Percentiles rank a stretch among this genome's conserved stretches.
Evolutionary conservation across 2,797 vertebrate species (phyloP).

Genomic region (Ptychadena robeensis): DNA sequence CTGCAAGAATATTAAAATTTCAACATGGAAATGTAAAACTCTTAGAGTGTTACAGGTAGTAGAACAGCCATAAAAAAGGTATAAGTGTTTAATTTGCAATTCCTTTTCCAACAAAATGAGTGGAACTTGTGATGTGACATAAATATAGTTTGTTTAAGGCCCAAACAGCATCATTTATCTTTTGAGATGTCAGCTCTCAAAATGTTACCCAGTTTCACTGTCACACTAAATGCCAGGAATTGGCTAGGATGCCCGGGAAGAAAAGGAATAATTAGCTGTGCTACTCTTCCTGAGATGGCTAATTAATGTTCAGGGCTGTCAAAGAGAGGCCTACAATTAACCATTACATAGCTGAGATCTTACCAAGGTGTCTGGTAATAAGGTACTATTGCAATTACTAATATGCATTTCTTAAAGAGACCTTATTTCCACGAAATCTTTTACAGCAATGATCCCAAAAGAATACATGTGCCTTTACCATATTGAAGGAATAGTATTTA

Average conservation of each 20-base stretch:
- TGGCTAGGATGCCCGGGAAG: conserved; percentile 69
- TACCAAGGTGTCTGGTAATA: background rate
- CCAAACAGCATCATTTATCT: conserved; percentile 80
- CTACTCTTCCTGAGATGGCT: conserved; percentile 83
- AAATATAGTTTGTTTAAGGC: conserved; percentile 75
- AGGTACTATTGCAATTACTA: background rate
- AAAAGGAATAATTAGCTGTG: conserved; percentile 83
- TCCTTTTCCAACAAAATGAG: conserved; percentile 42
- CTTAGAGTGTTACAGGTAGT: background rate
- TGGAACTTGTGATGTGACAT: conserved; percentile 63
- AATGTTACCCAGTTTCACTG: conserved; percentile 81
- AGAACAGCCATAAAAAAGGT: conserved; percentile 31
- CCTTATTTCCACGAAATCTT: background rate
- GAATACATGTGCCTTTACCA: background rate
- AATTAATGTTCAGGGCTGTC: conserved; percentile 76
- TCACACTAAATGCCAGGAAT: conserved; percentile 83
- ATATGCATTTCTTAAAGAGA: background rate
- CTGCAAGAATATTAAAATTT: background rate
- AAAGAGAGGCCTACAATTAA: conserved; percentile 36
- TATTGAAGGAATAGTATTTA: background rate
- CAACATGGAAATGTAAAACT: conserved; percentile 1
- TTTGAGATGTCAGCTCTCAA: conserved; percentile 79
- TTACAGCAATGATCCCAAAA: background rate
- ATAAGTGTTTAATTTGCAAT: conserved; percentile 38
- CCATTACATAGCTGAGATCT: conserved; percentile 9